A percentile compares a stretch with the other conserved stretches of the same genome.
Evolutionary conservation across 2,888 invertebrate species (phyloP).

Genomic region (Cephus pulcher): DNA sequence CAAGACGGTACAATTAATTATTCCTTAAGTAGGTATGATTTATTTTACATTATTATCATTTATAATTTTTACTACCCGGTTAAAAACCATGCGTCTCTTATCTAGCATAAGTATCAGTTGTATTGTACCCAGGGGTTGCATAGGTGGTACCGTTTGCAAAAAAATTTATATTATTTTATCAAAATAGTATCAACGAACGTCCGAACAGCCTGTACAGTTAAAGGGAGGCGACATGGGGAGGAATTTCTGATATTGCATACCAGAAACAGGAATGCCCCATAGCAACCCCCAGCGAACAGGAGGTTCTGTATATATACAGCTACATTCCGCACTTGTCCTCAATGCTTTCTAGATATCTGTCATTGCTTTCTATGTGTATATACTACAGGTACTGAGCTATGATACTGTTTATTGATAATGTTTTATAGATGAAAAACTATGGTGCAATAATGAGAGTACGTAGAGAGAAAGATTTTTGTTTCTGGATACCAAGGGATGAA

Average conservation of each 20-base stretch:
- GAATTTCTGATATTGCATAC: constrained; percentile 62
- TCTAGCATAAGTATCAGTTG: neutral
- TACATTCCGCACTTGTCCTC: constrained; percentile 30
- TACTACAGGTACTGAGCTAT: neutral
- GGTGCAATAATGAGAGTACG: too few species aligned
- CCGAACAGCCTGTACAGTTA: neutral
- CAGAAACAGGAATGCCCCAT: constrained; percentile 53
- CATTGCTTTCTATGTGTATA: neutral
- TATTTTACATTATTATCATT: too few species aligned
- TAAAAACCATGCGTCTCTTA: neutral
- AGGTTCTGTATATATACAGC: constrained; percentile 42
- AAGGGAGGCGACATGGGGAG: constrained; percentile 54
- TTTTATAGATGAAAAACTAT: neutral
- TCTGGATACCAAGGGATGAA: neutral
- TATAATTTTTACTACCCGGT: too few species aligned
- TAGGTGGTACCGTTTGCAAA: neutral
- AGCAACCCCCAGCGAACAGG: constrained; percentile 47
- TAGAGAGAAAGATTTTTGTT: neutral
- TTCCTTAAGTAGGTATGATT: too few species aligned
- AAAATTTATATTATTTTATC: neutral
- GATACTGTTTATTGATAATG: neutral
- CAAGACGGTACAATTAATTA: neutral
- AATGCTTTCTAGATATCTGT: neutral
- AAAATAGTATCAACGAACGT: neutral
- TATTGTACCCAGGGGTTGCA: neutral